Base-by-base conservation (phyloP, 1,140 invertebrate species). In the Hylaeus anthracinus region DNA sequence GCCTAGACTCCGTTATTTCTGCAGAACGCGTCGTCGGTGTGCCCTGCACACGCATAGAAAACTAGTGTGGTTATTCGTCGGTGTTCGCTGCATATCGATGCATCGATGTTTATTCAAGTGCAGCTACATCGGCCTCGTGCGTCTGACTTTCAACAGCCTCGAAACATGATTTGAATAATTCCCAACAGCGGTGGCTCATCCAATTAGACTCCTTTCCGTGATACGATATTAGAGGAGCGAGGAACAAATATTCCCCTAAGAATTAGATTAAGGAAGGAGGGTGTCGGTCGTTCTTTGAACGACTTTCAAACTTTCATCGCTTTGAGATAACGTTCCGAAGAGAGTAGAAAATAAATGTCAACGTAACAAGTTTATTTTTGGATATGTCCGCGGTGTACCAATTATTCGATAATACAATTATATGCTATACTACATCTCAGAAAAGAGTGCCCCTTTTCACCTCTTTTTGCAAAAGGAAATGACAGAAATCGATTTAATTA, bases 71-170 rank as follows among this genome's bases (percentile, higher is more conserved):
- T 71, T 71, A 58, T 77, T 81, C 69, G 72, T 41, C 63, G 53
- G 72, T 72, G 82, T 80, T 80, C 53, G 61, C 81, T 75, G 67
- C 71, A 64, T 69, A 73, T 79, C 84, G 84, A 66, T 71, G 66
- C 80, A 56, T 65, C 76, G 72, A 80, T 86, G 85, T 86, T 86
- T 86, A 86, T 80, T 86, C 85, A 86, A 86, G 75, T 86, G 85
- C 77, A 83, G 85, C 84, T 74, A 76, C 84, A 70, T 80, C 84
- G 63, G 83, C 83, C 15, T 39, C 77, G 55, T 53, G 65, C 72
- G 69, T 73, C 83, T 85, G 73, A 81, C 79, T 81, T 67, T 81
- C 15, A 71, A 72, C 61, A 56, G 77, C 77, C 60, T 45, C 70
- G 60, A 12, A 65, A 37, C 77, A 56, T 63, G 77, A 79, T 73